phyloP scores from a whole-genome alignment of 2,113 vertebrate genomes.

The Microcebus jonahi region DNA sequence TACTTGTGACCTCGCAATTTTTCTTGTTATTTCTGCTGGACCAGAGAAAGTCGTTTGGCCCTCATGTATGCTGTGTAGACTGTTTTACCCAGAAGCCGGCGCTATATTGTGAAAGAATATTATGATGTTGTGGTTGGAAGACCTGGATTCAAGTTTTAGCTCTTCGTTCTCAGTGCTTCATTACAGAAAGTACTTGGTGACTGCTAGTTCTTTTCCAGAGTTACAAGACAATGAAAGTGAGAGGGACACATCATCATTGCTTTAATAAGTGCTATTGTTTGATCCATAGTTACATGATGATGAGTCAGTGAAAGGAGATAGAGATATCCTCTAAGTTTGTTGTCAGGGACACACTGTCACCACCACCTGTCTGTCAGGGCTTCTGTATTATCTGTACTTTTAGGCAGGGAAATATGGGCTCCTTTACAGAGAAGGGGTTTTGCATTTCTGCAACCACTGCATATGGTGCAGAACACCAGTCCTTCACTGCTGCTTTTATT shows the following conservation, averaged over 20 bases:
- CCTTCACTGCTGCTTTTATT: not conserved
- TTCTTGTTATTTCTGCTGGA: constrained; percentile 1
- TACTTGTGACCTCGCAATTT: not conserved
- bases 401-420: not conserved
- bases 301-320: not conserved
- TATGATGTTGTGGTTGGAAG: not conserved
- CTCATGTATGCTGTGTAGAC: not conserved
- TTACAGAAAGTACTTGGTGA: not conserved
- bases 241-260: not conserved
- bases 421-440: not conserved
- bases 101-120: not conserved
- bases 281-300: not conserved
- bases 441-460: not conserved
- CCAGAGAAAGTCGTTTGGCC: not conserved
- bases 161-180: not conserved
- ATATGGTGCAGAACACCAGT: not conserved
- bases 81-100: not conserved
- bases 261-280: not conserved
- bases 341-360: not conserved
- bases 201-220: not conserved
- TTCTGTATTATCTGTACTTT: not conserved
- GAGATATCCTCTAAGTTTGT: not conserved
- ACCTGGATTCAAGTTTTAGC: not conserved
- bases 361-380: not conserved
- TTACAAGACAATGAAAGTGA: not conserved